Base-by-base conservation (phyloP, 2,797 vertebrate species). In the Pangasius krempfi region DNA sequence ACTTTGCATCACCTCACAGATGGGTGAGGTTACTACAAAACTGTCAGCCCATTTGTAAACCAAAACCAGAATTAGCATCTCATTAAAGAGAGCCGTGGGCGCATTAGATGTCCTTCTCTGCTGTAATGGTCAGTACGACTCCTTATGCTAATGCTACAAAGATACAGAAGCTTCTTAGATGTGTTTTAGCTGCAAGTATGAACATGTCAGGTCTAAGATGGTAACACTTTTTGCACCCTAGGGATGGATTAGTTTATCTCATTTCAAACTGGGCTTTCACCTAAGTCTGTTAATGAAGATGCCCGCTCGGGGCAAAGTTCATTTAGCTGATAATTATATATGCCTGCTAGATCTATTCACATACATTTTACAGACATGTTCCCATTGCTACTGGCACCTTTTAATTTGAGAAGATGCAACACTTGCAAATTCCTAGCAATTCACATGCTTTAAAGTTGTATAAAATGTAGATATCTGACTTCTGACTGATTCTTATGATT, bases 1-100 rank as follows among this genome's bases (percentile, higher is more conserved):
- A 89, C 89, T 91, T 88, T 89, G 84, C 89, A 86, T 92, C 91
- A 92, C 90, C 90, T 92, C 90, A 89, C 91, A 92, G 91, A 92
- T 92, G 91, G 91, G 90, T 37, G 85, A 89, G 86, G 90, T 92
- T 92, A 91, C 90, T 91, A 91, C 76, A 54, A 62, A 81, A 86
- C 89, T 90, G 91, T 92, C 90, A 88, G 89, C 86, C 89, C 89
- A 88, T 92, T 92, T 92, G 91, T 92, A 91, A 89, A 89, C 44
- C 83, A 88, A 87, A 88, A 90, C 75, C 84, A 52, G 79, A 83
- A 90, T 91, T 91, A 90, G 72, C 90, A 92, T 89, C 89, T 91
- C 81, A 88, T 88, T 89, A 87, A 87, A 72, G 60, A 81, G 84
- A 76, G 78, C 83, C n/a, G 56, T 37, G 80, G 70, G 81, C n/a